These are phyloP conservation scores for Yponomeuta evonymella DNA, from an alignment of 2,888 invertebrate species.

Conservation along the genomic window DNA sequence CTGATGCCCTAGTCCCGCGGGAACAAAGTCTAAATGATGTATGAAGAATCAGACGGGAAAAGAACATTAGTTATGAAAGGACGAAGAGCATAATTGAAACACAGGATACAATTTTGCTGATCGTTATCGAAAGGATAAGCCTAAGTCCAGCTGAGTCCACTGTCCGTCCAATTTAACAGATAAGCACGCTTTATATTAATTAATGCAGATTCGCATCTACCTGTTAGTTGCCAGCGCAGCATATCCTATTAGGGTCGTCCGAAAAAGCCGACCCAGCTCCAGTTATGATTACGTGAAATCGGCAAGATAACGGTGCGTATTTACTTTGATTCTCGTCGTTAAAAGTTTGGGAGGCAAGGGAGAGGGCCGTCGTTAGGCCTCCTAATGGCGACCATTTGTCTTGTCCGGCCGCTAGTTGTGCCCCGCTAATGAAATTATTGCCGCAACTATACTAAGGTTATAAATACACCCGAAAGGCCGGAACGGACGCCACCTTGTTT, in stretches of 20 bases:
- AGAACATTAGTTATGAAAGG: neutral
- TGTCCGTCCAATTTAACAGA: slow-evolving; percentile 9
- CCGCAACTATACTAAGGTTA: slow-evolving; percentile 75
- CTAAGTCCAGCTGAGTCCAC: slow-evolving; percentile 5
- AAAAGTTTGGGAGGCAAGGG: slow-evolving; percentile 72
- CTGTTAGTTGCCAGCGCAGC: slow-evolving; percentile 38
- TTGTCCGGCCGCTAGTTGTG: slow-evolving; percentile 74
- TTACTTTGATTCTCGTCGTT: slow-evolving; percentile 76
- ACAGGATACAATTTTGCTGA: slow-evolving; percentile 1
- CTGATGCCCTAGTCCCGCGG: slow-evolving; percentile 52
- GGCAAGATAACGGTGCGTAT: slow-evolving; percentile 72
- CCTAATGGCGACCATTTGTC: slow-evolving; percentile 77
- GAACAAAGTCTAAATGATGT: slow-evolving; percentile 23
- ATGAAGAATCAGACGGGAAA: slow-evolving; percentile 1
- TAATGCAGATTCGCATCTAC: slow-evolving; percentile 38
- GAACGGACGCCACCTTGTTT: slow-evolving; percentile 70
- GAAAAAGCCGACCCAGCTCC: slow-evolving; percentile 53
- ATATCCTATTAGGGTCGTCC: slow-evolving; percentile 43
- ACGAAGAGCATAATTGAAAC: neutral
- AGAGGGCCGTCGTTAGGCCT: slow-evolving; percentile 67
- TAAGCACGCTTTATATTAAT: slow-evolving; percentile 30
- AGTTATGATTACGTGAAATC: slow-evolving; percentile 70
- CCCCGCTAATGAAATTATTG: slow-evolving; percentile 77
- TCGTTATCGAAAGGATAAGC: slow-evolving; percentile 1
- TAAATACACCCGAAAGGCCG: slow-evolving; percentile 69